Percentiles rank a stretch among this genome's conserved stretches.
These are phyloP conservation scores for Agonum fuliginosum DNA, from an alignment of 2,888 invertebrate species.

Conservation along the genomic window DNA sequence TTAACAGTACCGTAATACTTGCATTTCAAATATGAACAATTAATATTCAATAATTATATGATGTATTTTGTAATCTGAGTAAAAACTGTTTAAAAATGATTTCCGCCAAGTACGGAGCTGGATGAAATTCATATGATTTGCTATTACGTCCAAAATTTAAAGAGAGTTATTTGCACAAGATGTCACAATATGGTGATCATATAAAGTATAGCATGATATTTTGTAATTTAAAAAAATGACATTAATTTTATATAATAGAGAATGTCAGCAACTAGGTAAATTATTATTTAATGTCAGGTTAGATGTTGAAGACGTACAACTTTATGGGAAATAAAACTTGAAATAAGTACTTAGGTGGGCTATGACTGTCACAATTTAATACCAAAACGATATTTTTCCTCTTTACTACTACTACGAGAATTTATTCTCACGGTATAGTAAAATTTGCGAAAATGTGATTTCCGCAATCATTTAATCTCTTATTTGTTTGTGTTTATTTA, in stretches of 20 bases:
- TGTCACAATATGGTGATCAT: neutral
- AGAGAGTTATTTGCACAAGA: neutral
- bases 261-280: constrained; percentile 4
- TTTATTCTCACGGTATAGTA: constrained; percentile 12
- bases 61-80: too few relatives aligned
- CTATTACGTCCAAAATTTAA: neutral
- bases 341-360: constrained; percentile 16
- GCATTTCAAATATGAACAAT: neutral
- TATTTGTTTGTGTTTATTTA: neutral
- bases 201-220: constrained; percentile 2
- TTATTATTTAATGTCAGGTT: constrained; percentile 13
- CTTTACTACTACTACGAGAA: neutral
- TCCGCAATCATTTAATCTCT: neutral
- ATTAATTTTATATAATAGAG: constrained; percentile 16
- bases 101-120: too few relatives aligned
- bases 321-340: constrained; percentile 20
- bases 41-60: too few relatives aligned
- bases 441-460: constrained; percentile 4
- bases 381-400: constrained; percentile 1
- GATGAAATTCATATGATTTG: too few relatives aligned
- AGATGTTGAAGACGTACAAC: neutral
- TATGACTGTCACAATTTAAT: neutral
- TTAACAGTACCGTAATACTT: neutral
- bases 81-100: too few relatives aligned
- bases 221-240: constrained; percentile 14